phyloP scores from a whole-genome alignment of 2,113 vertebrate species.

The Callaeas wilsoni region DNA sequence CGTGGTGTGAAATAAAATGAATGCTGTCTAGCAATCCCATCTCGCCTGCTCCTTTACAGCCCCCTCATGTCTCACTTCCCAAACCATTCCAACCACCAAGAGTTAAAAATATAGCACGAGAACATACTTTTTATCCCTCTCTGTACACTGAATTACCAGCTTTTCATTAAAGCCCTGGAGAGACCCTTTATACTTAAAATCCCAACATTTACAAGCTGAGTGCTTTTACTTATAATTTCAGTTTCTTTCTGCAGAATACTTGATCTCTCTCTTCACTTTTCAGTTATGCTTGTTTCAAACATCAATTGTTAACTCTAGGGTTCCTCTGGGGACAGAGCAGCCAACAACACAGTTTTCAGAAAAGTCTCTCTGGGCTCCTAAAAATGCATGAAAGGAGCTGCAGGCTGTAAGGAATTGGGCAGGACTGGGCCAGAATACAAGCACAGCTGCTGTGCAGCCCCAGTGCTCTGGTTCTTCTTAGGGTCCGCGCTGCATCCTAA shows the following conservation, averaged over 20 bases:
- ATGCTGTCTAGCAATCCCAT: constrained; percentile 41
- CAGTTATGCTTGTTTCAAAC: constrained; percentile 45
- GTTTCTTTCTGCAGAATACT: constrained; percentile 23
- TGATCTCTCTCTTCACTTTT: constrained; percentile 37
- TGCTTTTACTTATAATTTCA: constrained; percentile 62
- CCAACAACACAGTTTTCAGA: constrained; percentile 37
- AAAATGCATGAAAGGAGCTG: constrained; percentile 12
- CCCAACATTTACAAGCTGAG: constrained; percentile 55
- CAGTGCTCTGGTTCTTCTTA: neutral
- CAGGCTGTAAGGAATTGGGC: neutral
- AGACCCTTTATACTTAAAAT: constrained; percentile 22
- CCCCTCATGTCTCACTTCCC: constrained; percentile 44
- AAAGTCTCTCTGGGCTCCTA: constrained; percentile 3
- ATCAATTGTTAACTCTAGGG: constrained; percentile 39
- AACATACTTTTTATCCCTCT: neutral
- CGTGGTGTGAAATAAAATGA: constrained; percentile 52
- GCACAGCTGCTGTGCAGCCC: neutral
- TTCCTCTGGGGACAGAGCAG: constrained; percentile 35
- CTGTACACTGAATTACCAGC: constrained; percentile 10
- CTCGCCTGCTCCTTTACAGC: constrained; percentile 33
- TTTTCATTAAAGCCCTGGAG: constrained; percentile 49
- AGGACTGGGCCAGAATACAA: neutral
- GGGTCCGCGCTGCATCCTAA: neutral
- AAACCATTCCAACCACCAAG: constrained; percentile 22
- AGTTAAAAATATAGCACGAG: constrained; percentile 37